Conservation (phyloP, 2,888 invertebrate genomes). For the Antheraea yamamai region DNA sequence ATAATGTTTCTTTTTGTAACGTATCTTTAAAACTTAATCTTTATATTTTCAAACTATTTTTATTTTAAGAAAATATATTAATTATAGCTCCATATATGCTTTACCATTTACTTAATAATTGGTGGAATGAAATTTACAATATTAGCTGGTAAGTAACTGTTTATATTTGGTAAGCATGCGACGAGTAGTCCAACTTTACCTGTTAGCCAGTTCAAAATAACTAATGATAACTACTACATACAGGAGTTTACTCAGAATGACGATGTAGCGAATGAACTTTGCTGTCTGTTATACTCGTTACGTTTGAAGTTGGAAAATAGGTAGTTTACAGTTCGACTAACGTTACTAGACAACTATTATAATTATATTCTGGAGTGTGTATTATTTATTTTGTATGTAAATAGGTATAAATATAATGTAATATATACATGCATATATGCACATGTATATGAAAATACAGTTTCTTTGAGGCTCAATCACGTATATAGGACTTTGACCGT, state of each 20-base stretch:
- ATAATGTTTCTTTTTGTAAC: too few relatives aligned
- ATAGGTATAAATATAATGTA: neutral
- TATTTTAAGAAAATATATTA: neutral
- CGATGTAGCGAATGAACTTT: constrained; percentile 25
- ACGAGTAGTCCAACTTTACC: constrained; percentile 41
- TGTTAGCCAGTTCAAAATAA: constrained; percentile 39
- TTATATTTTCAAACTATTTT: neutral
- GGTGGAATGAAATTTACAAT: neutral
- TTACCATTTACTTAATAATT: too few relatives aligned
- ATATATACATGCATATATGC: too few relatives aligned
- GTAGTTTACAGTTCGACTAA: neutral
- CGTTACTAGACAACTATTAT: neutral
- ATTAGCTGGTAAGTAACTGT: neutral
- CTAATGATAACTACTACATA: constrained; percentile 41
- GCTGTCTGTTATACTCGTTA: neutral
- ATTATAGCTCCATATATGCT: neutral
- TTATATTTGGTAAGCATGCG: constrained; percentile 25
- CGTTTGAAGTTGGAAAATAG: constrained; percentile 3
- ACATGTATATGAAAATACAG: too few relatives aligned
- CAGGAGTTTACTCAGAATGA: constrained; percentile 37
- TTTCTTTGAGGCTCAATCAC: too few relatives aligned
- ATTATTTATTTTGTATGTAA: neutral
- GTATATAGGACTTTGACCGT: too few relatives aligned
- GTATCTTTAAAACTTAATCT: neutral
- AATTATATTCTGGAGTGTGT: neutral